phyloP scores from a whole-genome alignment of 1,140 invertebrate species.

The Wiebesia pumilae region DNA sequence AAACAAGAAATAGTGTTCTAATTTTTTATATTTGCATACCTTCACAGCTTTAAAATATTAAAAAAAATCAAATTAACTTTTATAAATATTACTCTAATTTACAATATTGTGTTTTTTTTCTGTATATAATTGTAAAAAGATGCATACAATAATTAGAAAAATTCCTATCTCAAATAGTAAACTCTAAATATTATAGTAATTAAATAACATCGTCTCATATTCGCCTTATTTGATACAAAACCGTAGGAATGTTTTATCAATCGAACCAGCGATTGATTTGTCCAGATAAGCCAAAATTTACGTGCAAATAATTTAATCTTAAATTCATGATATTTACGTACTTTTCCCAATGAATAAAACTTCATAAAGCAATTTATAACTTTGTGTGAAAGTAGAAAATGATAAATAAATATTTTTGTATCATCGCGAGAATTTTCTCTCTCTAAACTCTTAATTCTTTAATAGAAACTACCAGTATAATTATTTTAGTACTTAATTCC shows the following conservation, averaged over 20 bases:
- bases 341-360: constrained; percentile 7
- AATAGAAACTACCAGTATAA: constrained; percentile 1
- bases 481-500: constrained; percentile 29
- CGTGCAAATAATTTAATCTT: neutral
- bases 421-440: constrained; percentile 8
- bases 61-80: neutral
- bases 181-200: constrained; percentile 19
- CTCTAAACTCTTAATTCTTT: neutral
- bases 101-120: neutral
- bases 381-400: constrained; percentile 38
- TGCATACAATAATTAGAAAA: neutral
- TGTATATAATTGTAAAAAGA: neutral
- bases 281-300: constrained; percentile 45
- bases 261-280: constrained; percentile 67
- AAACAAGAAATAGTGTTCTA: neutral
- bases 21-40: neutral
- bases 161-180: constrained; percentile 5
- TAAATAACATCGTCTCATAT: neutral
- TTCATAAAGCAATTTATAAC: constrained; percentile 29
- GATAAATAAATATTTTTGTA: constrained; percentile 34
- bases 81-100: neutral
- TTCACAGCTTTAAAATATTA: neutral
- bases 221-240: constrained; percentile 23
- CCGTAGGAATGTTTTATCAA: constrained; percentile 54
- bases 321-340: neutral